Percentiles rank a stretch among this genome's conserved stretches.
Evolutionary conservation across 2,113 vertebrate genomes (phyloP).

Genomic region (Loxodonta africana): DNA sequence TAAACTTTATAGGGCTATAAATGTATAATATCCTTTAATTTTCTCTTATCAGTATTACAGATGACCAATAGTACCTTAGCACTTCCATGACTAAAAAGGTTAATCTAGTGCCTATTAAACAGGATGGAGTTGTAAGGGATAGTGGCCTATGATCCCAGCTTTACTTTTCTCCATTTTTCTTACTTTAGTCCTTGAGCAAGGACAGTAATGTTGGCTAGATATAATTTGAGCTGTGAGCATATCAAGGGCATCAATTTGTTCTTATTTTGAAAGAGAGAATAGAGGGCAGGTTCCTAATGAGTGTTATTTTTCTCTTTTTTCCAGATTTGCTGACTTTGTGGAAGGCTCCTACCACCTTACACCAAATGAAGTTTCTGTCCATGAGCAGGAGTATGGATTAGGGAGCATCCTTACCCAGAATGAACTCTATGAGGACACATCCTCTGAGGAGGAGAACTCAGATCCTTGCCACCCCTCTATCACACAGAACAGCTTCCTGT

Average conservation of each 20-base stretch:
- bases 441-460: conserved; percentile 82
- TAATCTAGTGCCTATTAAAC: conserved; percentile 55
- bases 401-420: conserved; percentile 90
- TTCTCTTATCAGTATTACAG: conserved; percentile 67
- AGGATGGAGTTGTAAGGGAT: background rate
- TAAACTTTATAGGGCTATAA: conserved; percentile 74
- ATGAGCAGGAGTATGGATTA: conserved; percentile 94
- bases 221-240: conserved; percentile 15
- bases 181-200: background rate
- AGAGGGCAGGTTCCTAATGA: conserved; percentile 59
- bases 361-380: conserved; percentile 91
- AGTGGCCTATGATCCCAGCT: conserved; percentile 20
- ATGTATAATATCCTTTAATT: conserved; percentile 50
- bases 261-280: conserved; percentile 61
- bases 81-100: conserved; percentile 42
- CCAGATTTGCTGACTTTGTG: conserved; percentile 97
- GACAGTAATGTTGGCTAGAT: background rate
- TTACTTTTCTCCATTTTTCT: conserved; percentile 3
- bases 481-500: conserved; percentile 63
- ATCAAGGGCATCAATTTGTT: background rate
- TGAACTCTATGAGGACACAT: conserved; percentile 91
- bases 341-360: conserved; percentile 94
- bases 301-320: conserved; percentile 43
- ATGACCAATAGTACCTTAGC: conserved; percentile 69
- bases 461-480: background rate